Percentiles rank a stretch among this genome's conserved stretches.
Evolutionary conservation across 2,888 invertebrate genomes (phyloP).

Genomic region (Drosophila kuntzei): DNA sequence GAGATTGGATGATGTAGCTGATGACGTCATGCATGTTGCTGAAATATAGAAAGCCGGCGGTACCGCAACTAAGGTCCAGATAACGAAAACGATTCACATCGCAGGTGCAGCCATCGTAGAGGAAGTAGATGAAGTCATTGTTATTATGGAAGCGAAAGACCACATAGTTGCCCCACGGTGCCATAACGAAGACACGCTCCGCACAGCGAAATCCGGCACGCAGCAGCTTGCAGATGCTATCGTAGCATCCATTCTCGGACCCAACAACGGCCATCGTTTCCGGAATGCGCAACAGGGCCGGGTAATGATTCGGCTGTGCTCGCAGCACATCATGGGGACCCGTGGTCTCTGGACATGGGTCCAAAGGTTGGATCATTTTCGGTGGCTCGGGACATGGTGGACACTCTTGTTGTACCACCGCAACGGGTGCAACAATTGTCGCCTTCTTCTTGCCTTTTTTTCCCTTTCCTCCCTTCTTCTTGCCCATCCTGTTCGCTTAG

Average conservation of each 20-base stretch:
- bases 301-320: constrained; percentile 80
- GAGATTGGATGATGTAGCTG: constrained; percentile 71
- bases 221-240: constrained; percentile 77
- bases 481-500: constrained; percentile 50
- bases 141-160: constrained; percentile 75
- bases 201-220: constrained; percentile 70
- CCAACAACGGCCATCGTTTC: constrained; percentile 77
- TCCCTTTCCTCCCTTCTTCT: constrained; percentile 59
- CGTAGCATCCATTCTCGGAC: constrained; percentile 80
- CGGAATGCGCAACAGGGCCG: constrained; percentile 75
- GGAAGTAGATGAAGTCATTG: constrained; percentile 70
- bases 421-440: constrained; percentile 16
- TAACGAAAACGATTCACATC: constrained; percentile 81
- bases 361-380: constrained; percentile 63
- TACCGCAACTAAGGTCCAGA: constrained; percentile 78
- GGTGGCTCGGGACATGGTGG: constrained; percentile 65
- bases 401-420: constrained; percentile 37
- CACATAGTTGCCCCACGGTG: constrained; percentile 84
- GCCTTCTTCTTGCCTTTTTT: constrained; percentile 55
- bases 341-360: constrained; percentile 63
- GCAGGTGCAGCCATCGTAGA: constrained; percentile 84
- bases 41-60: constrained; percentile 80
- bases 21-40: constrained; percentile 74
- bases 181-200: constrained; percentile 83
- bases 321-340: constrained; percentile 69